Percentiles rank a stretch among this genome's conserved stretches.
Conservation (phyloP, 2,797 vertebrate genomes). For the Anguilla megastoma region DNA sequence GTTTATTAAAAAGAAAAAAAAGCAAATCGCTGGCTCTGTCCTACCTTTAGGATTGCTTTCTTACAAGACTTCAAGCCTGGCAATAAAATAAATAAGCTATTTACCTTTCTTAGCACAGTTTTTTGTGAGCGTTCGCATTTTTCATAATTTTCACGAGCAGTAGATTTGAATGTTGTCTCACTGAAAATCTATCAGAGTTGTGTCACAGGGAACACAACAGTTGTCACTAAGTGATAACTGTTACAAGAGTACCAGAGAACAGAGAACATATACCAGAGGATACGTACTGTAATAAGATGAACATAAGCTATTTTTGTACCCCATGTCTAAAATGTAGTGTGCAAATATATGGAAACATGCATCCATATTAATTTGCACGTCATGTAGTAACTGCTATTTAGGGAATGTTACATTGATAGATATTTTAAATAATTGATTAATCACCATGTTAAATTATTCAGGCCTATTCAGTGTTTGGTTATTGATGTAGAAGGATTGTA, state of each 20-base stretch:
- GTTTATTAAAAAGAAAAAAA: not conserved
- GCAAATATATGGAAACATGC: constrained; percentile 8
- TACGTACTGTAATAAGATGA: not conserved
- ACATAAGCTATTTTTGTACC: not conserved
- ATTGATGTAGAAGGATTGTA: constrained; percentile 7
- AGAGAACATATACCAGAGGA: not conserved
- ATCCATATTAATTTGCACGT: not conserved
- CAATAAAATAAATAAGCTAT: not conserved
- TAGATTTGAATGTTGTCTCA: not conserved
- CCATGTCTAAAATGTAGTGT: not conserved
- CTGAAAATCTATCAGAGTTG: not conserved
- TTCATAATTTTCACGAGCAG: not conserved
- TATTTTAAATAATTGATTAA: constrained; percentile 54
- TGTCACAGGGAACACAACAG: not conserved
- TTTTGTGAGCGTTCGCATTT: too few relatives aligned
- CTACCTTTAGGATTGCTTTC: not conserved
- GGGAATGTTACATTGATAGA: constrained; percentile 42
- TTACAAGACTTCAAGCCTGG: not conserved
- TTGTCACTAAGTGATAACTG: not conserved
- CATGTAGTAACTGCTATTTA: constrained; percentile 38
- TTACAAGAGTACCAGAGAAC: too few relatives aligned
- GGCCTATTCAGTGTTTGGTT: constrained; percentile 27
- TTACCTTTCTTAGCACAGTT: too few relatives aligned
- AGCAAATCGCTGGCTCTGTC: not conserved
- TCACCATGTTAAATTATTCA: constrained; percentile 50